A percentile compares a stretch with the other conserved stretches of the same genome.
phyloP scores from a whole-genome alignment of 2,888 invertebrate genomes.

The Leucophenga maculata region DNA sequence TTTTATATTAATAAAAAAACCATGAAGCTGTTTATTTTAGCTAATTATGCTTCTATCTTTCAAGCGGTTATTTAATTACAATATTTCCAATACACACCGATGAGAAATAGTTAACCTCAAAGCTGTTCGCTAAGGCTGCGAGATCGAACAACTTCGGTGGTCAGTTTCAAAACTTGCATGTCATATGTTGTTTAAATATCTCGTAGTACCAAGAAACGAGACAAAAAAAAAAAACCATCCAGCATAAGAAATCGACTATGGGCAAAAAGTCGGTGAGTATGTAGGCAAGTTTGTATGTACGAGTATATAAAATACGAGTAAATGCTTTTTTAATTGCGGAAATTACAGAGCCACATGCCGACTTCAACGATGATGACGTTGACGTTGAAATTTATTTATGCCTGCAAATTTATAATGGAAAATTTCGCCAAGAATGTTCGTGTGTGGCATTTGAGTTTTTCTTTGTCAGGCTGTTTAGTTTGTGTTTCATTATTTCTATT shows the following conservation, averaged over 20 bases:
- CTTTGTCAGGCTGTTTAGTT: neutral
- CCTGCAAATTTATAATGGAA: constrained; percentile 45
- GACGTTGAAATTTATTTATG: constrained; percentile 54
- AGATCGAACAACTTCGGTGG: constrained; percentile 43
- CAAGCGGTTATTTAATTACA: neutral
- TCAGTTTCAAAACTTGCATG: constrained; percentile 51
- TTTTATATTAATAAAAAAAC: neutral
- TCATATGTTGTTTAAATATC: constrained; percentile 44
- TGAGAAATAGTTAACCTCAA: neutral
- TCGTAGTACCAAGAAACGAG: neutral
- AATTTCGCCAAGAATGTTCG: constrained; percentile 53
- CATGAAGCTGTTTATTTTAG: neutral
- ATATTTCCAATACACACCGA: constrained; percentile 24
- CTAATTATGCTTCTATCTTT: too few relatives aligned
- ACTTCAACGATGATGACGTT: constrained; percentile 46
- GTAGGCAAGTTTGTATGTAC: constrained; percentile 1
- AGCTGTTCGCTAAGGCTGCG: constrained; percentile 23
- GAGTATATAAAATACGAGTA: constrained; percentile 58
- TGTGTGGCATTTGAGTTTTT: constrained; percentile 61
- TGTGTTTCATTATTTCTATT: neutral
- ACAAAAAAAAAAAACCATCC: neutral
- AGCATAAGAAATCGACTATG: neutral
- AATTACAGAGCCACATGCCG: constrained; percentile 63
- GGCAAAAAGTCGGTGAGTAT: neutral
- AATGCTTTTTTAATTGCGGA: constrained; percentile 72